Percentiles rank a stretch among this genome's conserved stretches.
These are phyloP conservation scores for Tetragnatha montana DNA, from an alignment of 2,888 invertebrate species.

Conservation along the genomic window DNA sequence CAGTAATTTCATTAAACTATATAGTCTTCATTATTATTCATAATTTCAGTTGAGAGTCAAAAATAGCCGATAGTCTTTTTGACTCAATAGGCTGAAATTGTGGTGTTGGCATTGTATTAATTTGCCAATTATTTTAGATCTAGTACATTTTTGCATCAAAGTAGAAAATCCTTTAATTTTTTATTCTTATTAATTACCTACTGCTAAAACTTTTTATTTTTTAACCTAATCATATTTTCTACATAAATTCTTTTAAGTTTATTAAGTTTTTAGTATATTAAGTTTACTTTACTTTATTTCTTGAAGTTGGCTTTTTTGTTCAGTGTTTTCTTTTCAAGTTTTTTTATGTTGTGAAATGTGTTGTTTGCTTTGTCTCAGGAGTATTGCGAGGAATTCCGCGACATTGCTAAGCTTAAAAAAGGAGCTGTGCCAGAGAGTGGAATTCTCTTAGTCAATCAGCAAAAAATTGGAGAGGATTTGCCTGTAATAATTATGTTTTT, in stretches of 20 bases:
- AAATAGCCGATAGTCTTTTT: no score
- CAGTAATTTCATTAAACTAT: no score
- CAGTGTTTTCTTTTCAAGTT: slow-evolving; percentile 33
- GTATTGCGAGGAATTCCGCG: slow-evolving; percentile 97
- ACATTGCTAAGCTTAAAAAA: slow-evolving; percentile 89
- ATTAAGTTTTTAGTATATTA: not conserved
- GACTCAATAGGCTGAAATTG: no score
- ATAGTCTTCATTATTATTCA: no score
- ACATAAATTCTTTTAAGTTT: not conserved
- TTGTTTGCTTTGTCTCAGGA: slow-evolving; percentile 80
- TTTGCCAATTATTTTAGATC: not conserved
- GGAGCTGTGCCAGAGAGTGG: slow-evolving; percentile 91
- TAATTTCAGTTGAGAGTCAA: no score
- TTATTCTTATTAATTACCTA: not conserved
- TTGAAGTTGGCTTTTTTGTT: slow-evolving; percentile 4
- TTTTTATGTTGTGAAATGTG: slow-evolving; percentile 48
- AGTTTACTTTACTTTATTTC: not conserved
- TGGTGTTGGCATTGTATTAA: no score
- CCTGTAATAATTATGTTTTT: slow-evolving; percentile 81
- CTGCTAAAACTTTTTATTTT: not conserved
- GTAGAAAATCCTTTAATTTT: not conserved
- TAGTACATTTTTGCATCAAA: not conserved
- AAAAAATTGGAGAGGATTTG: slow-evolving; percentile 95
- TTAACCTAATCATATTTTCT: not conserved
- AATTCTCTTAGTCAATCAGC: slow-evolving; percentile 95